Conservation (phyloP, 1,140 invertebrate species). For the Gerris buenoi region DNA sequence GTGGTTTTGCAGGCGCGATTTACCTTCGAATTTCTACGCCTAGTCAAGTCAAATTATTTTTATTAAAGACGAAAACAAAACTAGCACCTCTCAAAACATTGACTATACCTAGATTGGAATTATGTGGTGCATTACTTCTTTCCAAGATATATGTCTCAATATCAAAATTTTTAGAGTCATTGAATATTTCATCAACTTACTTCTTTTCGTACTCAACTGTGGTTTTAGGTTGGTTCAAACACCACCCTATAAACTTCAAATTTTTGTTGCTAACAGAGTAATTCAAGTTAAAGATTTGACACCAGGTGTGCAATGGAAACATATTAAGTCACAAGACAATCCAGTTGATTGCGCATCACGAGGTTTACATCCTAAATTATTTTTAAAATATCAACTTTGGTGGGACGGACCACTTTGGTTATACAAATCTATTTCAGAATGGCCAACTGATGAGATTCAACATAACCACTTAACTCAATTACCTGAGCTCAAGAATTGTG, state of each 20-base stretch:
- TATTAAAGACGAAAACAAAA: not conserved
- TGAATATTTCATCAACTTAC: not conserved
- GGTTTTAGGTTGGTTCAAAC: not conserved
- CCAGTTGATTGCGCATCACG: not conserved
- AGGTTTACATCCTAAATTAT: not conserved
- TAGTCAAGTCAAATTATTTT: not conserved
- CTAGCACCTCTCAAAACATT: not conserved
- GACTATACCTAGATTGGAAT: not conserved
- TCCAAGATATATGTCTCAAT: not conserved
- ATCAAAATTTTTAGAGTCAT: not conserved
- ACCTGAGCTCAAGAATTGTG: no score
- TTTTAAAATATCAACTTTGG: not conserved
- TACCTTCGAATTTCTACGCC: not conserved
- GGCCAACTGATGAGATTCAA: no score
- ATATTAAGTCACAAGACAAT: not conserved
- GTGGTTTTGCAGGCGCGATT: not conserved
- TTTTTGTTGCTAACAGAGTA: not conserved
- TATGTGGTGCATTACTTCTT: not conserved
- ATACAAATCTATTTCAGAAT: no score
- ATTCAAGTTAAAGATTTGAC: not conserved
- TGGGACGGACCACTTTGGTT: not conserved
- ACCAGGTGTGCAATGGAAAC: not conserved
- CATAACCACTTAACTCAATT: no score
- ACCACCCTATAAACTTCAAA: not conserved
- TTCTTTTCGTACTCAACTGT: not conserved